Evolutionary conservation across 2,113 vertebrate genomes (phyloP).

Genomic region (Pedionomus torquatus): DNA sequence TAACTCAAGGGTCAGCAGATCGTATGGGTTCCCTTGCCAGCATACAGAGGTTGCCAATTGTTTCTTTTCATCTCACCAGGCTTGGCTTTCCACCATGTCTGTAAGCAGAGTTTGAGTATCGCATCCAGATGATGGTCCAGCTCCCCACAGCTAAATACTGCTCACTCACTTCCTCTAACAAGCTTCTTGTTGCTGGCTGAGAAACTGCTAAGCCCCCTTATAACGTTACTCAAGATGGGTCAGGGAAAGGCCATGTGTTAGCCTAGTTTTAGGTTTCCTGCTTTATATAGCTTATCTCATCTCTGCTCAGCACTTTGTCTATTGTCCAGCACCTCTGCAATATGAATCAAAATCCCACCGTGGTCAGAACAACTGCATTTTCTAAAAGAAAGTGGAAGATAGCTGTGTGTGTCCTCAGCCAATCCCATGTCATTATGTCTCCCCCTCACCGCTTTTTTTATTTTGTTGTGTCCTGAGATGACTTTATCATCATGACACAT

Average conservation of each 20-base stretch:
- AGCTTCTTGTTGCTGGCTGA: neutral
- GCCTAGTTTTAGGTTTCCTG: neutral
- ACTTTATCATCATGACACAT: neutral
- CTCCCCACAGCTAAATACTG: neutral
- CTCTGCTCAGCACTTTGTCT: neutral
- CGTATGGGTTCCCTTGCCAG: neutral
- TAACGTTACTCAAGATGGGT: neutral
- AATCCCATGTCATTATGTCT: neutral
- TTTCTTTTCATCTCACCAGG: neutral
- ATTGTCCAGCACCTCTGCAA: neutral
- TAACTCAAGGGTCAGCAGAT: neutral
- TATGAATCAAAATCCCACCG: neutral
- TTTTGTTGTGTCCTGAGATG: neutral
- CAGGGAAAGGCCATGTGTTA: neutral
- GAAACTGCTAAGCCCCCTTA: neutral
- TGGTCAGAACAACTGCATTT: neutral
- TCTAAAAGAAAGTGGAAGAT: neutral
- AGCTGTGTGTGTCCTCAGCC: neutral
- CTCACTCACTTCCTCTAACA: slow-evolving; percentile 17
- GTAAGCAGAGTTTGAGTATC: neutral
- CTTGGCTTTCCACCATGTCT: neutral
- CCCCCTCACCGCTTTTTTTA: neutral
- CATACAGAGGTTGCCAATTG: neutral
- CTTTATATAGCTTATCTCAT: neutral
- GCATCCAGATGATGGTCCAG: neutral